These are phyloP conservation scores for Xylocopa sonorina DNA, from an alignment of 1,140 invertebrate species.

Conservation along the genomic window DNA sequence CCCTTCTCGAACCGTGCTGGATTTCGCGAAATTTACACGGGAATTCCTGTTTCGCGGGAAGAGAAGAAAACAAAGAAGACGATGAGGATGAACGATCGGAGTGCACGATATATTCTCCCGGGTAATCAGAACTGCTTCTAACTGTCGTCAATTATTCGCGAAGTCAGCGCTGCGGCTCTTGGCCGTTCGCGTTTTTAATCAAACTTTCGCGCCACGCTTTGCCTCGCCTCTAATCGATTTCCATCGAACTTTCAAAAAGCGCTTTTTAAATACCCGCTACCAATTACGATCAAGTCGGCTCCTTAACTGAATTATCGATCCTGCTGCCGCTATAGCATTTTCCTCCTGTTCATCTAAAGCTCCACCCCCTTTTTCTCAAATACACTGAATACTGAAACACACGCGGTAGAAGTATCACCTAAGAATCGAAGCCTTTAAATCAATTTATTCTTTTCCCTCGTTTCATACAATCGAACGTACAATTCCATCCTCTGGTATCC, in stretches of 20 bases:
- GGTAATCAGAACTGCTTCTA: conserved; percentile 28
- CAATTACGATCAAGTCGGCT: conserved; percentile 25
- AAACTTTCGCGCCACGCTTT: neutral
- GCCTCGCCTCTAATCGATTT: conserved; percentile 17
- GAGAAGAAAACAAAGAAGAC: neutral
- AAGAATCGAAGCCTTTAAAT: too few relatives aligned
- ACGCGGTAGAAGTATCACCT: too few relatives aligned
- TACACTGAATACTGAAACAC: too few relatives aligned
- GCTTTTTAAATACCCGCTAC: conserved; percentile 18
- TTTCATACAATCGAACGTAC: too few relatives aligned
- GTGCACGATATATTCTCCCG: conserved; percentile 14
- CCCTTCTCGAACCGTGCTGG: neutral
- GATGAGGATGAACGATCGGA: neutral
- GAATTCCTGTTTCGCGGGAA: neutral
- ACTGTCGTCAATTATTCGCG: conserved; percentile 28
- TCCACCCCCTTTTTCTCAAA: too few relatives aligned
- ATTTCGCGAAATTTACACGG: conserved; percentile 4
- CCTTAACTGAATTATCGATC: conserved; percentile 31
- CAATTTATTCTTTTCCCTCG: too few relatives aligned
- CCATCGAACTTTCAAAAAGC: conserved; percentile 17
- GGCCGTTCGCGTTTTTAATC: conserved; percentile 19
- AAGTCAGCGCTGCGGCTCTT: conserved; percentile 1
- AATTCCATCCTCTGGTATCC: too few relatives aligned
- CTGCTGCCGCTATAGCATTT: neutral
- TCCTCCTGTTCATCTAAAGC: too few relatives aligned